Evolutionary conservation across 2,797 vertebrate genomes (phyloP).

Genomic region (Oryzias sinensis): DNA sequence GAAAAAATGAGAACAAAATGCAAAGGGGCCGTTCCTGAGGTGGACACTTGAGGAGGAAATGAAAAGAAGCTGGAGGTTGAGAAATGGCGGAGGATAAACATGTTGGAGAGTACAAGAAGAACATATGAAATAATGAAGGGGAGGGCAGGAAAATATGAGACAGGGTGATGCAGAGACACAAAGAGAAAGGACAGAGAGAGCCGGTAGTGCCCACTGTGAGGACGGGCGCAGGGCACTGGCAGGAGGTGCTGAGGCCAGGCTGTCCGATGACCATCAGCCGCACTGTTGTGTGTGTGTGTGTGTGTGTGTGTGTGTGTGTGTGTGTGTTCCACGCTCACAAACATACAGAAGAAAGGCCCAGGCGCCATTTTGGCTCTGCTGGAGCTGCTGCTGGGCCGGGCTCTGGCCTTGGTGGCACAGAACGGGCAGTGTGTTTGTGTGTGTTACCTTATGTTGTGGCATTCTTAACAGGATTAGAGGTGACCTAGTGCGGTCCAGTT

Average conservation of each 20-base stretch:
- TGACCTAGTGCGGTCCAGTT: conserved; percentile 79
- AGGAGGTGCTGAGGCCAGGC: conserved; percentile 68
- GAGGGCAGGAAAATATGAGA: background rate
- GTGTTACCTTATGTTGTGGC: conserved; percentile 69
- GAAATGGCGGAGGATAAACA: conserved; percentile 7
- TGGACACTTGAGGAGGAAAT: background rate
- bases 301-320: conserved; percentile 5
- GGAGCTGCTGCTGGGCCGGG: conserved; percentile 65
- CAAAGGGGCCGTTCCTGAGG: no score
- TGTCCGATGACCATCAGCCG: conserved; percentile 68
- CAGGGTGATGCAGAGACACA: conserved; percentile 30
- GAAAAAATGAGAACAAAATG: conserved; percentile 3
- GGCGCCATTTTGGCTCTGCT: conserved; percentile 70
- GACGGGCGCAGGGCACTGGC: conserved; percentile 64
- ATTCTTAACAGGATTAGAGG: conserved; percentile 78
- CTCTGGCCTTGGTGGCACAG: conserved; percentile 62
- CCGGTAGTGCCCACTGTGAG: conserved; percentile 62
- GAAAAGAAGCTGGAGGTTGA: background rate
- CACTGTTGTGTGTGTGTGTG: conserved; percentile 32
- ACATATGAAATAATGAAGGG: conserved; percentile 3
- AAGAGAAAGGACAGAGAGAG: conserved; percentile 29
- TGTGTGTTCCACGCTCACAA: no score
- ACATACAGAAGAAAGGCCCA: conserved; percentile 58
- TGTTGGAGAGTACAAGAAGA: background rate
- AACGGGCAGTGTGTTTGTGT: conserved; percentile 45